These are phyloP conservation scores for Germaria angustata DNA, from an alignment of 2,888 invertebrate genomes.

Conservation along the genomic window DNA sequence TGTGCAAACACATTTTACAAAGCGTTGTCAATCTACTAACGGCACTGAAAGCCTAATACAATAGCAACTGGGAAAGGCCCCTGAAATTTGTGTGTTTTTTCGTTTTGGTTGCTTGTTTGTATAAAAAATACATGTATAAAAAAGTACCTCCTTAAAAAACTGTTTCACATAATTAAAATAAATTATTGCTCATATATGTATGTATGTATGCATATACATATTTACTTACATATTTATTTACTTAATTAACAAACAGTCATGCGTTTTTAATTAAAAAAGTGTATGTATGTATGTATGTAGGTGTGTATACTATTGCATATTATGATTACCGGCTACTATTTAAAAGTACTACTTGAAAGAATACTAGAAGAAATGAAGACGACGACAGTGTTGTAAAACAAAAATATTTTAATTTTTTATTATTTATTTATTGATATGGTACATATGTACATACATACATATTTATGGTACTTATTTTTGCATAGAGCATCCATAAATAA, in stretches of 20 bases:
- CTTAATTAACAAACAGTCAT: not conserved
- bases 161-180: too few species aligned
- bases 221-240: not conserved
- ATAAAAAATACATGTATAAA: too few species aligned
- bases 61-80: slow-evolving; percentile 77
- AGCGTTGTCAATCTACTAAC: not conserved
- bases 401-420: too few species aligned
- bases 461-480: too few species aligned
- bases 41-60: slow-evolving; percentile 71
- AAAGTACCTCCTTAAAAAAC: too few species aligned
- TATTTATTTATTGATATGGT: too few species aligned
- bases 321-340: slow-evolving; percentile 33
- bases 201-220: not conserved
- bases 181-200: not conserved
- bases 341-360: slow-evolving; percentile 39
- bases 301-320: not conserved
- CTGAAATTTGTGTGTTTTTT: slow-evolving; percentile 72
- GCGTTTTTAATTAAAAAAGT: not conserved
- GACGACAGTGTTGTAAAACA: too few species aligned
- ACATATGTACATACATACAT: not conserved
- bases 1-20: not conserved
- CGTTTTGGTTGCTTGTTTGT: too few species aligned
- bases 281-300: not conserved
- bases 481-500: too few species aligned
- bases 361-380: too few species aligned